Percentiles rank a stretch among this genome's conserved stretches.
Conservation (phyloP, 1,140 invertebrate species). For the Eriosoma lanigerum region DNA sequence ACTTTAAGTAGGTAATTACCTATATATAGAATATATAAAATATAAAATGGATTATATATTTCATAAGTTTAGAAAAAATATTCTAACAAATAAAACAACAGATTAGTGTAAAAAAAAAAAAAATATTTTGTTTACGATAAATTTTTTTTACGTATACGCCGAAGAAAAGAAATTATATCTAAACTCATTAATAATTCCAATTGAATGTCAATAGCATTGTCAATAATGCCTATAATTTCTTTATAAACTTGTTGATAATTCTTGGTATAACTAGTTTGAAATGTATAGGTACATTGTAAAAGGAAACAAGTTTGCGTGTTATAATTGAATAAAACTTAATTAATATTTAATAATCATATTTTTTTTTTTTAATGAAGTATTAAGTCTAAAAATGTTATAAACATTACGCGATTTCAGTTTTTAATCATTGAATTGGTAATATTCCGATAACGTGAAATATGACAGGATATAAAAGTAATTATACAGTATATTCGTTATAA, state of each 20-base stretch:
- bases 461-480: not conserved
- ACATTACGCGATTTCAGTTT: not conserved
- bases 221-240: not conserved
- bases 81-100: no score
- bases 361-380: not conserved
- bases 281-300: not conserved
- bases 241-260: not conserved
- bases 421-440: not conserved
- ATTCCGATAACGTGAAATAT: no score
- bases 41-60: no score
- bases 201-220: conserved; percentile 1
- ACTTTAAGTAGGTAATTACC: no score
- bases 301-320: not conserved
- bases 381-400: no score
- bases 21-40: no score
- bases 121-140: no score
- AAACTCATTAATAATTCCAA: not conserved
- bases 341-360: no score
- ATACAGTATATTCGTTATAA: not conserved
- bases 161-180: not conserved
- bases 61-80: no score
- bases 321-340: not conserved
- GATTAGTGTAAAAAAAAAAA: no score
- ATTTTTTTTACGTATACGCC: no score
- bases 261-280: not conserved